Conservation (phyloP, 2,888 invertebrate genomes). For the Drosophila nigritarsus region DNA sequence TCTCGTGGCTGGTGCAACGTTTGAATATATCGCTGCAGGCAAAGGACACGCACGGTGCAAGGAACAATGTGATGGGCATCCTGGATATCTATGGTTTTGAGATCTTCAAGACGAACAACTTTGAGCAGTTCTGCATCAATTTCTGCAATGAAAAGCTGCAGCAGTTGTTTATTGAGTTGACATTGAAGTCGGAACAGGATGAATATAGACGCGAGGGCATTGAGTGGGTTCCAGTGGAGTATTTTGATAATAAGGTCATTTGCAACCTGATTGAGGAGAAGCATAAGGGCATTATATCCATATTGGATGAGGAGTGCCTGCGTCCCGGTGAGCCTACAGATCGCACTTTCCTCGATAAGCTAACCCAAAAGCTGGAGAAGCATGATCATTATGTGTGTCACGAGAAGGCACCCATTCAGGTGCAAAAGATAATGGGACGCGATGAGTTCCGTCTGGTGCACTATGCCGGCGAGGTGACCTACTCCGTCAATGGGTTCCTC, state of each 20-base stretch:
- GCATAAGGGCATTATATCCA: slow-evolving; percentile 93
- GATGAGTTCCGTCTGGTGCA: slow-evolving; percentile 96
- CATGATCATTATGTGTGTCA: slow-evolving; percentile 95
- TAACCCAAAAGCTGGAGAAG: slow-evolving; percentile 89
- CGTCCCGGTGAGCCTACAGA: slow-evolving; percentile 95
- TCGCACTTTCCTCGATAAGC: slow-evolving; percentile 92
- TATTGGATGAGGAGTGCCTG: slow-evolving; percentile 96
- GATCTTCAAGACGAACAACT: slow-evolving; percentile 95
- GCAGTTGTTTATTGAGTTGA: slow-evolving; percentile 96
- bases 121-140: slow-evolving; percentile 95
- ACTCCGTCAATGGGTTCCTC: slow-evolving; percentile 93
- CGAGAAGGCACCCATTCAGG: slow-evolving; percentile 90
- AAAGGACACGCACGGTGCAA: slow-evolving; percentile 85
- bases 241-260: slow-evolving; percentile 97
- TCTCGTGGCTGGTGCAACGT: slow-evolving; percentile 94
- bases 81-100: slow-evolving; percentile 98
- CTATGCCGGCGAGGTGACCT: slow-evolving; percentile 97
- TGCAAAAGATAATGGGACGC: slow-evolving; percentile 93
- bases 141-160: slow-evolving; percentile 98
- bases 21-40: slow-evolving; percentile 91
- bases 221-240: slow-evolving; percentile 94
- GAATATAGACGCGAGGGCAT: slow-evolving; percentile 96
- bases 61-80: slow-evolving; percentile 92
- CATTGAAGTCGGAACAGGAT: slow-evolving; percentile 95
- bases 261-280: slow-evolving; percentile 96